A percentile compares a stretch with the other conserved stretches of the same genome.
These are phyloP conservation scores for Phasianus colchicus DNA, from an alignment of 2,113 vertebrate genomes.

Conservation along the genomic window DNA sequence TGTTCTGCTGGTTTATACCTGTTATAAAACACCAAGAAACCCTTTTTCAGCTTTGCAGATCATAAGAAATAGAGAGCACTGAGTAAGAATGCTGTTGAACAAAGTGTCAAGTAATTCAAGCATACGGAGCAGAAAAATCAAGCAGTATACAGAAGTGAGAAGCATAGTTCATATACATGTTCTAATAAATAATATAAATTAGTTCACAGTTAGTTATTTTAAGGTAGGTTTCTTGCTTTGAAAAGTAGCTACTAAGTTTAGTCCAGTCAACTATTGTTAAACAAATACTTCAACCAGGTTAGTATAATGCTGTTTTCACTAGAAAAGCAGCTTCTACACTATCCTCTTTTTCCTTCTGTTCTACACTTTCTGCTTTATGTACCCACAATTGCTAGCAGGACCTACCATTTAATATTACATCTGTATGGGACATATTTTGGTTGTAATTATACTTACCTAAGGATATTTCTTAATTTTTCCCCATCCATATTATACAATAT, in stretches of 20 bases:
- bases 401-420: neutral
- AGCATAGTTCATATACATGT: neutral
- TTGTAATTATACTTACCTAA: neutral
- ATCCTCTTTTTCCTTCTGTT: neutral
- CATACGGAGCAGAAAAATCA: neutral
- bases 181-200: neutral
- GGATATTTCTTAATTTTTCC: neutral
- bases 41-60: neutral
- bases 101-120: neutral
- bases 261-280: neutral
- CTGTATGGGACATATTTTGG: neutral
- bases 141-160: neutral
- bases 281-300: neutral
- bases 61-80: neutral
- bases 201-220: neutral
- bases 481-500: neutral
- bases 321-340: neutral
- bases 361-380: neutral
- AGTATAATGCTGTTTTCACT: neutral
- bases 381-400: neutral
- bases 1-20: neutral
- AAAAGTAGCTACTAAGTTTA: neutral
- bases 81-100: neutral
- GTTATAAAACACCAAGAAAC: conserved; percentile 1
- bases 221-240: neutral